phyloP scores from a whole-genome alignment of 2,888 invertebrate genomes.

The Meghimatium bilineatum region DNA sequence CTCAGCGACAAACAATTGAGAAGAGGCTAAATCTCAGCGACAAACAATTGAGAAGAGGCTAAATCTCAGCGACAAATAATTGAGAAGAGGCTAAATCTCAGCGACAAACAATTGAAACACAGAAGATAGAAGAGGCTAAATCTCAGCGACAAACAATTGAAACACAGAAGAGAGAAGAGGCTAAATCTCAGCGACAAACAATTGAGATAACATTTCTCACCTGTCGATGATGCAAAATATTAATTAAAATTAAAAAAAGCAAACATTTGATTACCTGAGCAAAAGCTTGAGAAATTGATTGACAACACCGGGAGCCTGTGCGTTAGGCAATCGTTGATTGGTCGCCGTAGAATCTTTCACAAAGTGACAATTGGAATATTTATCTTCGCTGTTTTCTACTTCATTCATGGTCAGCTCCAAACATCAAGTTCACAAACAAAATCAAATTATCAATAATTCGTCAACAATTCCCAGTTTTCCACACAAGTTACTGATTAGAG shows the following conservation, averaged over 20 bases:
- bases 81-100: neutral
- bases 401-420: neutral
- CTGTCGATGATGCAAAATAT: neutral
- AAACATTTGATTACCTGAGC: constrained; percentile 14
- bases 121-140: too few species aligned
- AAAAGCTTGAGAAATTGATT: constrained; percentile 45
- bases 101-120: too few species aligned
- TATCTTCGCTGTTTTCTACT: neutral
- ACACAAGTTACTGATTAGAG: too few species aligned
- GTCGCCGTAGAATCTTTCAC: neutral
- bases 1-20: too few species aligned
- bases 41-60: too few species aligned
- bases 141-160: neutral
- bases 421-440: neutral
- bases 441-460: too few species aligned
- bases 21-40: too few species aligned
- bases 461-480: too few species aligned
- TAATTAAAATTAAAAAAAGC: neutral
- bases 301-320: constrained; percentile 23
- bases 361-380: neutral
- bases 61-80: too few species aligned
- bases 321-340: neutral
- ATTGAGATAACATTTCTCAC: neutral
- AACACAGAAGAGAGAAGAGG: too few species aligned
- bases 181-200: neutral